Conservation (phyloP, 1,140 invertebrate species). For the Drosophila kohkoa region DNA sequence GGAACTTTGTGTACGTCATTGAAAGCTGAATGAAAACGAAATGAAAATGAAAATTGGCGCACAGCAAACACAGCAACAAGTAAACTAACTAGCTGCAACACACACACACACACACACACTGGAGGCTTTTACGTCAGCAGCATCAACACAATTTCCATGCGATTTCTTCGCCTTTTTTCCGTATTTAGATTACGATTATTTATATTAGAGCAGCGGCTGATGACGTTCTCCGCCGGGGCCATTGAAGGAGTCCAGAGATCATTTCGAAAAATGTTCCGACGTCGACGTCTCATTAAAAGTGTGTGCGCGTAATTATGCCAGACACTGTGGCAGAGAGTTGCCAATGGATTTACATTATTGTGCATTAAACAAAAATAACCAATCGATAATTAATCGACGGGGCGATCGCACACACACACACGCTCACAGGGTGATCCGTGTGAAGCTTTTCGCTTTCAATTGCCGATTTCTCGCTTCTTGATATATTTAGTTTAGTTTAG, state of each 20-base stretch:
- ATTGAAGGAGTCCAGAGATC: conserved; percentile 31
- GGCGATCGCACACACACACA: background rate
- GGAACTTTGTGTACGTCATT: conserved; percentile 63
- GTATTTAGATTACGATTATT: conserved; percentile 75
- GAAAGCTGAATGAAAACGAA: conserved; percentile 74
- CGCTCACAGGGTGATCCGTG: conserved; percentile 37
- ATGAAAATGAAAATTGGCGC: conserved; percentile 65
- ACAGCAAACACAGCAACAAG: conserved; percentile 36
- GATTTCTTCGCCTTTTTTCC: conserved; percentile 16
- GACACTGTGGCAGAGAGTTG: conserved; percentile 62
- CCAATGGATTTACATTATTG: conserved; percentile 21
- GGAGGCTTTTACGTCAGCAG: conserved; percentile 53
- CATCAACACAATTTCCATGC: conserved; percentile 29
- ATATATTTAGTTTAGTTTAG: background rate
- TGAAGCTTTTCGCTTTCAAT: conserved; percentile 30
- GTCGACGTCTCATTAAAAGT: conserved; percentile 8
- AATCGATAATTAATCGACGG: conserved; percentile 40
- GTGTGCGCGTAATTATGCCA: conserved; percentile 69
- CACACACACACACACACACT: background rate
- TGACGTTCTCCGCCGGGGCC: conserved; percentile 50
- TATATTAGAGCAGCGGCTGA: conserved; percentile 50
- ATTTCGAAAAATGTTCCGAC: background rate
- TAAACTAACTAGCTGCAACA: conserved; percentile 10
- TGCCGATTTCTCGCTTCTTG: conserved; percentile 3
- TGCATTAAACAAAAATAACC: background rate